These are phyloP conservation scores for Equus przewalskii DNA, from an alignment of 2,113 vertebrate genomes.

Conservation along the genomic window DNA sequence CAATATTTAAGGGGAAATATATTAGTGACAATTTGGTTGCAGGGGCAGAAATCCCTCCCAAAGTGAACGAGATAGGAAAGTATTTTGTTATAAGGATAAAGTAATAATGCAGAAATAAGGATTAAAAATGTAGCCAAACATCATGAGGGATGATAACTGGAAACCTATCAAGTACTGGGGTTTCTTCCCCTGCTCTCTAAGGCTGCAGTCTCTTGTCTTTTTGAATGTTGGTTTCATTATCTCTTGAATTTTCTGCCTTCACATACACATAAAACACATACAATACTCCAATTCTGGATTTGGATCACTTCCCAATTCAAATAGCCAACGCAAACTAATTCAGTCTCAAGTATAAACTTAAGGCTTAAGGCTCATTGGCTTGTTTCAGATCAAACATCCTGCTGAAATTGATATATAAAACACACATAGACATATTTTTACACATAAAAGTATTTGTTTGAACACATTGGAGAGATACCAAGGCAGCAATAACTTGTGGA, in stretches of 20 bases:
- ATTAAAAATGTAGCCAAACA: not conserved
- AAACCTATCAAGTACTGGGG: not conserved
- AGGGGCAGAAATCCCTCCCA: not conserved
- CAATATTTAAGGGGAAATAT: not conserved
- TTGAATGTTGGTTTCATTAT: not conserved
- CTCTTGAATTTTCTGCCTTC: not conserved
- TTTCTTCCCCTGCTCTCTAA: not conserved
- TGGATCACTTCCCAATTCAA: not conserved
- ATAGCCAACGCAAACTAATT: not conserved
- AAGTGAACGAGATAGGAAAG: not conserved
- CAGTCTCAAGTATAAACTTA: not conserved
- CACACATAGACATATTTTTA: not conserved
- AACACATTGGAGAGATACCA: not conserved
- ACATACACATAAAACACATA: not conserved
- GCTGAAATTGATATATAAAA: not conserved
- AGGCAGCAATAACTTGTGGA: not conserved
- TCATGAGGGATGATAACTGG: not conserved
- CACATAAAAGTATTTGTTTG: not conserved
- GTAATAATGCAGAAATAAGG: not conserved
- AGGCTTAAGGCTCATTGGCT: not conserved
- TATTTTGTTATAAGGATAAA: not conserved
- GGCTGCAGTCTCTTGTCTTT: not conserved
- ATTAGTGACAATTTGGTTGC: slow-evolving; percentile 7
- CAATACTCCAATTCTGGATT: not conserved
- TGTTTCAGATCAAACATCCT: not conserved